Evolutionary conservation across 2,113 vertebrate species (phyloP).

Genomic region (Spermophilus dauricus): DNA sequence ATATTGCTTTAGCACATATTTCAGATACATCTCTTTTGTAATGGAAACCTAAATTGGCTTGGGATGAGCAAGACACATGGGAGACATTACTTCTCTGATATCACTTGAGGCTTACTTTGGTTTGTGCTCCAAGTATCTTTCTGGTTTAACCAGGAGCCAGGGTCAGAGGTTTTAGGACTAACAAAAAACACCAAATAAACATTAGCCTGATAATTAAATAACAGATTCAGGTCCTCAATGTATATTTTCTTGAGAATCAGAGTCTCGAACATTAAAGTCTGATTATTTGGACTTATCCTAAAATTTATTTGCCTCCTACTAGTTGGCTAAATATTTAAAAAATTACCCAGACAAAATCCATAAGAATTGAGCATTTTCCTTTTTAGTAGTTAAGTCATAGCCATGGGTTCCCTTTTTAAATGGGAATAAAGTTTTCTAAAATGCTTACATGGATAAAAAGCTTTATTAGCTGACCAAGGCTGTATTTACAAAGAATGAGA

Average conservation of each 20-base stretch:
- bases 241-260: neutral
- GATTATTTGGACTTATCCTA: constrained; percentile 52
- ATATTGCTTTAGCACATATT: neutral
- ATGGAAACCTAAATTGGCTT: neutral
- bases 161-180: constrained; percentile 72
- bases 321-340: neutral
- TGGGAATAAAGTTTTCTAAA: constrained; percentile 26
- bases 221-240: neutral
- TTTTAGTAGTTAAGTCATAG: neutral
- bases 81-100: neutral
- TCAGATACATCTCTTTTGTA: neutral
- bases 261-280: neutral
- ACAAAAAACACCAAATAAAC: constrained; percentile 28
- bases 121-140: constrained; percentile 30
- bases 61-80: neutral
- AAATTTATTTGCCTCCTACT: constrained; percentile 39
- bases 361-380: neutral
- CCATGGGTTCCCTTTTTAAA: constrained; percentile 28
- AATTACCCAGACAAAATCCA: constrained; percentile 25
- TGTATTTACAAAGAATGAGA: neutral
- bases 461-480: neutral
- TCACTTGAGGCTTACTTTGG: neutral
- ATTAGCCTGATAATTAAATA: constrained; percentile 68
- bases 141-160: constrained; percentile 70
- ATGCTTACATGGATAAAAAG: neutral